These are phyloP conservation scores for Macquaria australasica DNA, from an alignment of 2,113 vertebrate genomes.

Conservation along the genomic window DNA sequence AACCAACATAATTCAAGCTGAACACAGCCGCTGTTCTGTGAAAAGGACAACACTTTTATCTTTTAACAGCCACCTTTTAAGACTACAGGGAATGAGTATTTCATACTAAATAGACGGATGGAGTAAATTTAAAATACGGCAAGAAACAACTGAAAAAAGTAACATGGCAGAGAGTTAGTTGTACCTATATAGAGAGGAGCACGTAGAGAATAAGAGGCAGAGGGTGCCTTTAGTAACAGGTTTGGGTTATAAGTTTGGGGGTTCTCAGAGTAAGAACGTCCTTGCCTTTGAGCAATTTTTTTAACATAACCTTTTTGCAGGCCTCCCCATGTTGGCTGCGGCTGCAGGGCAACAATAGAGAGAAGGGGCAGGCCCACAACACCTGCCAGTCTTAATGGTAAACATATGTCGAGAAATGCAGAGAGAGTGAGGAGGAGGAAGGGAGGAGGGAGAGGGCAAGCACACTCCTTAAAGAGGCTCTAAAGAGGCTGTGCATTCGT, in stretches of 20 bases:
- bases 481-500: conserved; percentile 37
- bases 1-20: conserved; percentile 2
- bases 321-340: conserved; percentile 52
- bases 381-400: conserved; percentile 85
- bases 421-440: conserved; percentile 42
- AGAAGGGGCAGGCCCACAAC: conserved; percentile 76
- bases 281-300: conserved; percentile 51
- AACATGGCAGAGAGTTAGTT: neutral
- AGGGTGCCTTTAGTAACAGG: conserved; percentile 8
- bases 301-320: conserved; percentile 65
- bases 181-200: neutral
- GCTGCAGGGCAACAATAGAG: conserved; percentile 73
- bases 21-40: conserved; percentile 6
- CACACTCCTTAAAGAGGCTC: conserved; percentile 54
- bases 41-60: neutral
- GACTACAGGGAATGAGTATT: conserved; percentile 3
- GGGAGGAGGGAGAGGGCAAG: conserved; percentile 37
- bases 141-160: conserved; percentile 16
- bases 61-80: neutral
- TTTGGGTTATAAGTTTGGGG: conserved; percentile 17
- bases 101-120: conserved; percentile 16
- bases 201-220: neutral
- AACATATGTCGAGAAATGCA: conserved; percentile 77
- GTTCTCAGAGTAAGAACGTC: conserved; percentile 19
- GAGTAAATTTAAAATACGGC: neutral